Conservation (phyloP, 2,113 vertebrate species). For the Tachysurus fulvidraco region DNA sequence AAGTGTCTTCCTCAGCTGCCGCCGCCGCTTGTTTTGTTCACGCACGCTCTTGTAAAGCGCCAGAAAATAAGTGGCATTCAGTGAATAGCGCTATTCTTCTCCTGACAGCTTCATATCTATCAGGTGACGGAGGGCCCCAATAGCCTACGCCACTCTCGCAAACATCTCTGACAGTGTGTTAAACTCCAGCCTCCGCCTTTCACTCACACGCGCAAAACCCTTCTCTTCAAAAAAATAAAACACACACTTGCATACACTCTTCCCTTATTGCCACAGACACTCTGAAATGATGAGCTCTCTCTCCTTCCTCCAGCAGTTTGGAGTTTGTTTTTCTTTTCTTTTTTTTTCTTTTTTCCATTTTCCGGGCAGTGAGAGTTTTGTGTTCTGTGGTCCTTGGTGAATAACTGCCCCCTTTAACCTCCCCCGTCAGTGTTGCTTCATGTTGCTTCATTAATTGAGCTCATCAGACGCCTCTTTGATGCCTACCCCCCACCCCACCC, state of each 20-base stretch:
- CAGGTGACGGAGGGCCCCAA: constrained; percentile 90
- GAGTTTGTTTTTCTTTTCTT: not conserved
- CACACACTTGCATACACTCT: constrained; percentile 32
- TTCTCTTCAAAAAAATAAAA: not conserved
- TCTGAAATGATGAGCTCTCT: constrained; percentile 39
- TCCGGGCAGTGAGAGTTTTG: constrained; percentile 25
- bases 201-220: constrained; percentile 28
- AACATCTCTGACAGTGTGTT: constrained; percentile 96
- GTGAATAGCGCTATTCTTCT: constrained; percentile 98
- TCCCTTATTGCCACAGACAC: constrained; percentile 39
- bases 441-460: constrained; percentile 88
- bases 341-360: not conserved
- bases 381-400: constrained; percentile 80
- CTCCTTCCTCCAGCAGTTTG: constrained; percentile 12
- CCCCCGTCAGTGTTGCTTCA: constrained; percentile 85
- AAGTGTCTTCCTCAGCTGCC: constrained; percentile 94
- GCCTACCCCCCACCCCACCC: constrained; percentile 70
- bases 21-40: constrained; percentile 83
- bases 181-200: constrained; percentile 76
- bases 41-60: constrained; percentile 89
- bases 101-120: constrained; percentile 98
- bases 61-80: constrained; percentile 99
- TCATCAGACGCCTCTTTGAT: constrained; percentile 92
- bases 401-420: constrained; percentile 93
- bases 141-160: constrained; percentile 81